Base-by-base conservation (phyloP, 2,113 vertebrate genomes). In the Melospiza georgiana region DNA sequence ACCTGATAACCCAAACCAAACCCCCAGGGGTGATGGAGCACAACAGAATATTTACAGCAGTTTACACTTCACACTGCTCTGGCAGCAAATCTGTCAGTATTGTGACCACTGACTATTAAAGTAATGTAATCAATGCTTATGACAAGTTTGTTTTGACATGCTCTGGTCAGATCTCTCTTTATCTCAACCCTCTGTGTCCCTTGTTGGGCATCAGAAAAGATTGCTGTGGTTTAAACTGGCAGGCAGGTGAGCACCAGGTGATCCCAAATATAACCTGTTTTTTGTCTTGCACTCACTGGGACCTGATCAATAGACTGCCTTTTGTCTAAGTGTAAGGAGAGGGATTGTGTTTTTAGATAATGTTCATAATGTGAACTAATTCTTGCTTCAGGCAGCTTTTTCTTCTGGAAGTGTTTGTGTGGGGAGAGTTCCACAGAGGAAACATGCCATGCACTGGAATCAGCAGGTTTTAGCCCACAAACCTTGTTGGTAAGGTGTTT, bases 381-480 rank as follows among this genome's bases (percentile, higher is more conserved):
- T 68, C 81, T 83, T 95, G 66, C 75, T 97, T 57, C 94, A 99
- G 99, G 99, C 65, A 98, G 97, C 80, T 99, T 99, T 96, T 96
- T 99, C 73, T 99, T 99, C 94, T 99, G 99, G 99, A 98, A 98
- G 49, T 99, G 99, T 96, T 97, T 99, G 75, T 98, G 97, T 95
- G 99, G 99, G 33, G 98, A 98, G 89, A 98, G 98, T 94, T 98
- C 98, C 18, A 87, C 98, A 6, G 98, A 98, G 75, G 97, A 98
- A 93, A 96, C 98, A 58, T 99, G 99, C 93, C 97, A 90, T 74
- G 98, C 97, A 1, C 89, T 99, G 78, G 98, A 99, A 94, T 97
- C 98, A 33, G 98, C 98, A 5, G 98, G 99, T 82, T 98, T 99
- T 82, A 99, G 98, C 94, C 99, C 99, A 52, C 99, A 99, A 73